Evolutionary conservation across 2,797 vertebrate species (phyloP).

Genomic region (Picus viridis): DNA sequence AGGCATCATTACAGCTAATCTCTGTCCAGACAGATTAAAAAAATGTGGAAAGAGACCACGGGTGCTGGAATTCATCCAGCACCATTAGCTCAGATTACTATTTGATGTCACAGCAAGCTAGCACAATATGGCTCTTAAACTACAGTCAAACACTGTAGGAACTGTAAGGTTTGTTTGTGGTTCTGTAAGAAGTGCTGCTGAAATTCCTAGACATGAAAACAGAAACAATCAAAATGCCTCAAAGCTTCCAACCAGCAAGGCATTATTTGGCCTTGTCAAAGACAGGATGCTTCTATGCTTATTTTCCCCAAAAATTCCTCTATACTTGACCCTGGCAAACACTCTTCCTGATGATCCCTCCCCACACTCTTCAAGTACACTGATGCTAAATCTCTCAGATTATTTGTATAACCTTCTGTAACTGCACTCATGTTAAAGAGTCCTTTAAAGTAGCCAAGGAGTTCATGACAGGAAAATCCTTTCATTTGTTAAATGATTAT

Average conservation of each 20-base stretch:
- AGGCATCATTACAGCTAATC: slow-evolving; percentile 52
- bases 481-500: background rate
- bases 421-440: background rate
- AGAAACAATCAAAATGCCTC: background rate
- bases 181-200: background rate
- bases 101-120: background rate
- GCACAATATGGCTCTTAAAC: background rate
- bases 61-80: slow-evolving; percentile 31
- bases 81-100: background rate
- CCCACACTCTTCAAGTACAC: background rate
- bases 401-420: background rate
- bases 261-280: background rate
- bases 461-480: background rate
- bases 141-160: background rate
- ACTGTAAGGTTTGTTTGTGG: background rate
- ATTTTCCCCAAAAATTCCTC: background rate
- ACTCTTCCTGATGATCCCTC: background rate
- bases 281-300: background rate
- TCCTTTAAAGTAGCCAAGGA: background rate
- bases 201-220: background rate
- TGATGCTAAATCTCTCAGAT: background rate
- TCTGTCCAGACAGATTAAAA: slow-evolving; percentile 55
- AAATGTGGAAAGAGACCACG: background rate
- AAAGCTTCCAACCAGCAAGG: background rate
- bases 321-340: background rate